A percentile compares a stretch with the other conserved stretches of the same genome.
These are phyloP conservation scores for Hypotaenidia philippensis DNA, from an alignment of 2,797 vertebrate genomes.

Conservation along the genomic window DNA sequence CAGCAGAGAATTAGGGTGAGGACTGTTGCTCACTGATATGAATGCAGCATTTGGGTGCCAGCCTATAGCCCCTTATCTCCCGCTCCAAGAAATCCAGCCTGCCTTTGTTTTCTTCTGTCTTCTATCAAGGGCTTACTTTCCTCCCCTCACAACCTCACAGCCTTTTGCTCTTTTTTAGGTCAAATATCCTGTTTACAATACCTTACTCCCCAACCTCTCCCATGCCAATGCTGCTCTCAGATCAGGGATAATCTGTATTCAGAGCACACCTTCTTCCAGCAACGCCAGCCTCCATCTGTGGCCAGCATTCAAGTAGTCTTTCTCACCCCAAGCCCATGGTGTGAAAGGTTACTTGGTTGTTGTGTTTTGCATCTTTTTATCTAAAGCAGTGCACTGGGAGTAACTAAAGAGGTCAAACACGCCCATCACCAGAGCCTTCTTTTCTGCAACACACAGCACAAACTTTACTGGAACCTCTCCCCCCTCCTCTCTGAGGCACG, in stretches of 20 bases:
- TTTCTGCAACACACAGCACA: background rate
- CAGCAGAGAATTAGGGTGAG: background rate
- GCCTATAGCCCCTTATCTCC: background rate
- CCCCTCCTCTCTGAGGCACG: background rate
- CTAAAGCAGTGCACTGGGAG: background rate
- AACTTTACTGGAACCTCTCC: background rate
- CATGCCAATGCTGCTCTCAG: background rate
- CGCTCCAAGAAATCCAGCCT: background rate
- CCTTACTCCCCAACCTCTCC: background rate
- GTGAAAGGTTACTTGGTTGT: background rate
- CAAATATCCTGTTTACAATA: background rate
- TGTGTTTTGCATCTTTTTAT: background rate
- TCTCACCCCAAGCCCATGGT: background rate
- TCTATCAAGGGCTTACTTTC: background rate
- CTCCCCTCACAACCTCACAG: background rate
- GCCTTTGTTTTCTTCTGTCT: background rate
- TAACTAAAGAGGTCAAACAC: background rate
- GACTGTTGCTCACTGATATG: background rate
- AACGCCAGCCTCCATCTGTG: background rate
- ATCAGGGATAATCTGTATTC: background rate
- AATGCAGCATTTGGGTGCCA: background rate
- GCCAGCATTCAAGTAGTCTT: background rate
- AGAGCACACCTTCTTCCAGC: background rate
- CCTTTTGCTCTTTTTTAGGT: background rate
- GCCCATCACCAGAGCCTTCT: background rate